phyloP scores from a whole-genome alignment of 2,888 invertebrate species.

The Polydrusus pterygomalis region DNA sequence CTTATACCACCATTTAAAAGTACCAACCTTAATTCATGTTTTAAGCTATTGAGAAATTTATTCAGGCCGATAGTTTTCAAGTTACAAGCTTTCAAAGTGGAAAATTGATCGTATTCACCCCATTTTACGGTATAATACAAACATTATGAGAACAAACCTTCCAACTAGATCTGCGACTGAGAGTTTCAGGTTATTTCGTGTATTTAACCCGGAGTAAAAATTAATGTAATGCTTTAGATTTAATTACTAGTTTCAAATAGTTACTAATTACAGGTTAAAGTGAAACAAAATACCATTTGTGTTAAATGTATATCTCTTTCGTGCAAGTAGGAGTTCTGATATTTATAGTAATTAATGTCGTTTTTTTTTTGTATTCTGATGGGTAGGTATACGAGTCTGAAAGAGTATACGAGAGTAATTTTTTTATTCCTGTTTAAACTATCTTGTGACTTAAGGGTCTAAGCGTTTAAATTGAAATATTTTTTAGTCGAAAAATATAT shows the following conservation, averaged over 20 bases:
- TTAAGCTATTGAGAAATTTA: no score
- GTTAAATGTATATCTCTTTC: conserved; percentile 37
- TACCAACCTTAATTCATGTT: no score
- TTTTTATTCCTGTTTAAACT: no score
- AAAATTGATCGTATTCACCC: no score
- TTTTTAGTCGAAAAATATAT: no score
- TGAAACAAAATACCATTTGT: conserved; percentile 20
- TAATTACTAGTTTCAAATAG: conserved; percentile 44
- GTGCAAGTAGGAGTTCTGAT: conserved; percentile 37
- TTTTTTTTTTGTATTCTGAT: conserved; percentile 16
- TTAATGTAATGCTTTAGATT: conserved; percentile 18
- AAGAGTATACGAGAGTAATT: background rate
- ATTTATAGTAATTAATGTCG: conserved; percentile 42
- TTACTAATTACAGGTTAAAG: conserved; percentile 31
- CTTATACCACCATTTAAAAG: no score
- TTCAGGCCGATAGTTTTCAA: no score
- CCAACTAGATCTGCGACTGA: background rate
- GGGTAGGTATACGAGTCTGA: background rate
- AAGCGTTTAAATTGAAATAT: no score
- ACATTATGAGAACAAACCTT: conserved; percentile 19
- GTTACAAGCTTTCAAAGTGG: no score
- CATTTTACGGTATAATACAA: background rate
- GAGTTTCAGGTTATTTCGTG: conserved; percentile 2
- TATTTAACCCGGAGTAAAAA: background rate
- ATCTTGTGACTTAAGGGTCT: no score